phyloP scores from a whole-genome alignment of 2,113 vertebrate genomes.

The Ptilorrhoa leucosticta region DNA sequence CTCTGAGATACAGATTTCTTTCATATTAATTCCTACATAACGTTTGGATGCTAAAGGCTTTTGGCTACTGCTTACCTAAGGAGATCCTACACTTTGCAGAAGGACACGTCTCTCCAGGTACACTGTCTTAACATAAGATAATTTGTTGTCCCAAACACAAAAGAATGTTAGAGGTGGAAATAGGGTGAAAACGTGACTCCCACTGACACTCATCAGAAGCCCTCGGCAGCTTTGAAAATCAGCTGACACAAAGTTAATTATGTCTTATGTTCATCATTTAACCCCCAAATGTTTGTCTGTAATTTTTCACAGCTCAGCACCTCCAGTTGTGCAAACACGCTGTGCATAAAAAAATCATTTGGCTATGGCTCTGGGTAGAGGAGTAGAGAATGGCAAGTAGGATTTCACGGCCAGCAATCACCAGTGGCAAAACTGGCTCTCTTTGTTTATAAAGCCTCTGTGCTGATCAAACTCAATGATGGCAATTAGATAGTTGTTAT shows the following conservation, averaged over 20 bases:
- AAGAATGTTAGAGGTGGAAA: background rate
- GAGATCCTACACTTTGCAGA: background rate
- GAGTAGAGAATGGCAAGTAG: background rate
- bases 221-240: background rate
- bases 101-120: background rate
- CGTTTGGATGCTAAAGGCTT: background rate
- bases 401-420: background rate
- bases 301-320: background rate
- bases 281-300: background rate
- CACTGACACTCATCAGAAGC: background rate
- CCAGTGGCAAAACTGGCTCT: accelerated
- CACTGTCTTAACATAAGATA: background rate
- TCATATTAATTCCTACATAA: background rate
- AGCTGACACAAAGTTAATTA: background rate
- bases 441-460: background rate
- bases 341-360: background rate
- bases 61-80: background rate
- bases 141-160: background rate
- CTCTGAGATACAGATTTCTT: background rate
- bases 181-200: background rate
- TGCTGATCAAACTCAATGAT: background rate
- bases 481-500: background rate
- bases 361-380: background rate
- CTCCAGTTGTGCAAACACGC: background rate
- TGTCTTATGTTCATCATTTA: background rate